These are phyloP conservation scores for Hucho hucho DNA, from an alignment of 2,113 vertebrate species.

Conservation along the genomic window DNA sequence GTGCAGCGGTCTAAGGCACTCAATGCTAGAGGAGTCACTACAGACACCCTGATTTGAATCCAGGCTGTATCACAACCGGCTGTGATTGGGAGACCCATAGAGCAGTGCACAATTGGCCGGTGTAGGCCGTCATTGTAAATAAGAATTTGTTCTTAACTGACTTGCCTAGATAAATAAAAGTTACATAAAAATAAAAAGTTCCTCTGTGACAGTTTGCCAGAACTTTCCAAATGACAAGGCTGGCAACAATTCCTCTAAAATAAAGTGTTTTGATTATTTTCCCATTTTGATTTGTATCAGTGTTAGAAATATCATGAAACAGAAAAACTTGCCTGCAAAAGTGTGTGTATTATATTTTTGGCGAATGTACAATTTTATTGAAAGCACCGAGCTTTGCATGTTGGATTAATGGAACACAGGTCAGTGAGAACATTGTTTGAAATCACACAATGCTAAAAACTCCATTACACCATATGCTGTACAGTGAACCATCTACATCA, in stretches of 20 bases:
- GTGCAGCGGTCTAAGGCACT: too few species aligned
- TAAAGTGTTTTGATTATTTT: not conserved
- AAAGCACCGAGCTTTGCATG: not conserved
- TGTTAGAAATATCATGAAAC: conserved; percentile 18
- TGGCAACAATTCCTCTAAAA: conserved; percentile 24
- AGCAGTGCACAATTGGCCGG: too few species aligned
- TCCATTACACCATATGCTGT: not conserved
- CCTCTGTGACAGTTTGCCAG: conserved; percentile 59
- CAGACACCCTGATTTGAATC: too few species aligned
- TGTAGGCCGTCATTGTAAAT: too few species aligned
- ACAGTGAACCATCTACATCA: not conserved
- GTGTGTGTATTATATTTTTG: not conserved
- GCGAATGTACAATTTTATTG: not conserved
- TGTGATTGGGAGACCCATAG: too few species aligned
- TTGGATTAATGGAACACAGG: not conserved
- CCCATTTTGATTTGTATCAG: conserved; percentile 28
- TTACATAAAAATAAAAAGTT: not conserved
- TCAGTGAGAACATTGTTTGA: not conserved
- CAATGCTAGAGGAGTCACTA: too few species aligned
- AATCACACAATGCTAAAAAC: not conserved
- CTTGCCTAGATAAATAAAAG: too few species aligned
- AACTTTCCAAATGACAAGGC: conserved; percentile 53
- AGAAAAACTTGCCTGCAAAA: conserved; percentile 5
- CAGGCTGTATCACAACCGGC: too few species aligned
- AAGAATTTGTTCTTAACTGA: too few species aligned